phyloP scores from a whole-genome alignment of 2,113 vertebrate species.

The Brevimyrus niger region DNA sequence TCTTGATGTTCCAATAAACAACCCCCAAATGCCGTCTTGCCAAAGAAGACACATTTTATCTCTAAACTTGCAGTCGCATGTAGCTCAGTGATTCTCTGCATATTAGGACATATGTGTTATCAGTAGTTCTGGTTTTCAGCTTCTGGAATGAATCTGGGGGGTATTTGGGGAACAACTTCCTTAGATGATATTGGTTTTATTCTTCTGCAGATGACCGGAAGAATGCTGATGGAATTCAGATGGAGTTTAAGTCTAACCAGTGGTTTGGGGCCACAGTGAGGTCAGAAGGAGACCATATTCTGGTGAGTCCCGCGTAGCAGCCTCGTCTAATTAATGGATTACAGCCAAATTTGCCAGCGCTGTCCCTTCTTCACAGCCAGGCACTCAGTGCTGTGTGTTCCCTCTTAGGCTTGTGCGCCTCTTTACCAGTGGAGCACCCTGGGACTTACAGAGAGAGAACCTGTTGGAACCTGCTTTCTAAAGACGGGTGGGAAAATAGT shows the following conservation, averaged over 20 bases:
- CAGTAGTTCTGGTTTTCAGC: neutral
- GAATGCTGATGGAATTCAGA: slow-evolving; percentile 51
- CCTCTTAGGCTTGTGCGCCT: slow-evolving; percentile 80
- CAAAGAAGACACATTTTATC: neutral
- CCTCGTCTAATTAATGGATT: neutral
- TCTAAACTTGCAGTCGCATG: neutral
- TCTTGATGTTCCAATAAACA: neutral
- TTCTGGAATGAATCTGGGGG: neutral
- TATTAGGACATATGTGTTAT: neutral
- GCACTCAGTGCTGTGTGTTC: neutral
- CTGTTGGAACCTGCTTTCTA: slow-evolving; percentile 91
- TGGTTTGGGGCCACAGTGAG: slow-evolving; percentile 92
- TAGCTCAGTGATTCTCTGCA: neutral
- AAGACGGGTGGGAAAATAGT: slow-evolving; percentile 69
- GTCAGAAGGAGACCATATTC: slow-evolving; percentile 78
- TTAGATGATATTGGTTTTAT: neutral
- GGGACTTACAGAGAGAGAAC: slow-evolving; percentile 77
- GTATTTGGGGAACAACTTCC: neutral
- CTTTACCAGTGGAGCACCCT: slow-evolving; percentile 96
- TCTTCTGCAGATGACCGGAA: slow-evolving; percentile 64
- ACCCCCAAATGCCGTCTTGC: neutral
- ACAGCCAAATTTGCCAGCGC: neutral
- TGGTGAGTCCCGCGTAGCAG: slow-evolving; percentile 60
- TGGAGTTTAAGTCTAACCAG: slow-evolving; percentile 92
- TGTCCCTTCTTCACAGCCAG: neutral